Conservation (phyloP, 1,140 invertebrate species). For the Ptiloglossa arizonensis region DNA sequence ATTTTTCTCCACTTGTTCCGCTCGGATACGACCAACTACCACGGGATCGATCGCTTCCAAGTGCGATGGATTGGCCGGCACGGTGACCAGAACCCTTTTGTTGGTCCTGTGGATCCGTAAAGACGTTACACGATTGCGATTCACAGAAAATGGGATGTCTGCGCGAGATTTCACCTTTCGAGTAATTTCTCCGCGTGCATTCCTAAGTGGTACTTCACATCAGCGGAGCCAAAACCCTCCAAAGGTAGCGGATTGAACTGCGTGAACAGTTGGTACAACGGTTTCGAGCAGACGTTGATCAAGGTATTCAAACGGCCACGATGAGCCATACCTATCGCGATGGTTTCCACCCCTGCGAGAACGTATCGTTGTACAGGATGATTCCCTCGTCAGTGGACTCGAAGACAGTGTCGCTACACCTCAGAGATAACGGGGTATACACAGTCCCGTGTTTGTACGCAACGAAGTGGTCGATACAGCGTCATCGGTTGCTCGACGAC, state of each 20-base stretch:
- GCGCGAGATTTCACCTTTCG: slow-evolving; percentile 56
- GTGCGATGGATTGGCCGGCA: slow-evolving; percentile 96
- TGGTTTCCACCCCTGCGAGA: slow-evolving; percentile 86
- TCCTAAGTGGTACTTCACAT: slow-evolving; percentile 97
- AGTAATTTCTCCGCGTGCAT: slow-evolving; percentile 87
- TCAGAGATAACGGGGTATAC: too few relatives aligned
- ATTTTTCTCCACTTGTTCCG: slow-evolving; percentile 92
- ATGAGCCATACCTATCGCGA: slow-evolving; percentile 96
- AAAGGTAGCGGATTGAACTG: slow-evolving; percentile 85
- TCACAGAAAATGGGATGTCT: too few relatives aligned
- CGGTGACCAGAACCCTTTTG: slow-evolving; percentile 90
- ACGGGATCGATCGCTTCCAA: slow-evolving; percentile 94
- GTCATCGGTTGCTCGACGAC: too few relatives aligned
- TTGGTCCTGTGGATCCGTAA: slow-evolving; percentile 84
- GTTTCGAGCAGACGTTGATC: slow-evolving; percentile 94
- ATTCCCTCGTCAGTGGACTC: too few relatives aligned
- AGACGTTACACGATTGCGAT: too few relatives aligned
- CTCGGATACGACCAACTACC: slow-evolving; percentile 90
- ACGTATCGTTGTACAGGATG: not conserved
- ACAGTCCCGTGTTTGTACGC: too few relatives aligned
- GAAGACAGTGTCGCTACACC: too few relatives aligned
- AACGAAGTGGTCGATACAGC: too few relatives aligned
- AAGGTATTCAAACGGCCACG: slow-evolving; percentile 94
- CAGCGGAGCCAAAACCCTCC: slow-evolving; percentile 89
- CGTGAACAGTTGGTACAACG: slow-evolving; percentile 91